phyloP scores from a whole-genome alignment of 2,888 invertebrate genomes.

The Chouioia cunea region DNA sequence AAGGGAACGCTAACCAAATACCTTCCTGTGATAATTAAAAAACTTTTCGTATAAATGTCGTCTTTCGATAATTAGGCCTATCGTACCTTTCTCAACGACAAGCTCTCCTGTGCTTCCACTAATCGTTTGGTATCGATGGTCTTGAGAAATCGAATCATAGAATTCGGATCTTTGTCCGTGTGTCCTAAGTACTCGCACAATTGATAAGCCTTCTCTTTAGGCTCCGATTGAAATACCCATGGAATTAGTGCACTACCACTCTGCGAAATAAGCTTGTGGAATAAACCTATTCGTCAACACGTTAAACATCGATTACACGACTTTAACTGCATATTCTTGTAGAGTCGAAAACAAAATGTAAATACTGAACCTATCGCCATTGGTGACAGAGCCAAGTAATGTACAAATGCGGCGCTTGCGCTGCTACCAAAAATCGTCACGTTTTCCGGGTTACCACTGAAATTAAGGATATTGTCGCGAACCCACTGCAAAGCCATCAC shows the following conservation, averaged over 20 bases:
- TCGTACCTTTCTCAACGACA: conserved; percentile 45
- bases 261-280: conserved; percentile 61
- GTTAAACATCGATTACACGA: no score
- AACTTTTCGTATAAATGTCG: not conserved
- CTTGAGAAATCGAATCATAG: conserved; percentile 55
- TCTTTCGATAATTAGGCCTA: not conserved
- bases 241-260: conserved; percentile 56
- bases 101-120: conserved; percentile 40
- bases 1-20: conserved; percentile 37
- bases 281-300: conserved; percentile 55
- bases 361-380: conserved; percentile 49
- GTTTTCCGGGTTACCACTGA: conserved; percentile 53
- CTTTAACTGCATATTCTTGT: no score
- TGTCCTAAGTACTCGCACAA: conserved; percentile 54
- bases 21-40: conserved; percentile 14
- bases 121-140: conserved; percentile 52
- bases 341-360: not conserved
- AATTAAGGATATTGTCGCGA: conserved; percentile 49
- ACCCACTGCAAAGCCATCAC: conserved; percentile 53
- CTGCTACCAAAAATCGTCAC: conserved; percentile 55
- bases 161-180: conserved; percentile 52
- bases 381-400: conserved; percentile 49
- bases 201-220: conserved; percentile 46
- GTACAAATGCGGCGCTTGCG: conserved; percentile 51
- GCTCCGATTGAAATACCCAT: conserved; percentile 50